phyloP scores from a whole-genome alignment of 2,113 vertebrate species.

The Coptodon bakossiorum region DNA sequence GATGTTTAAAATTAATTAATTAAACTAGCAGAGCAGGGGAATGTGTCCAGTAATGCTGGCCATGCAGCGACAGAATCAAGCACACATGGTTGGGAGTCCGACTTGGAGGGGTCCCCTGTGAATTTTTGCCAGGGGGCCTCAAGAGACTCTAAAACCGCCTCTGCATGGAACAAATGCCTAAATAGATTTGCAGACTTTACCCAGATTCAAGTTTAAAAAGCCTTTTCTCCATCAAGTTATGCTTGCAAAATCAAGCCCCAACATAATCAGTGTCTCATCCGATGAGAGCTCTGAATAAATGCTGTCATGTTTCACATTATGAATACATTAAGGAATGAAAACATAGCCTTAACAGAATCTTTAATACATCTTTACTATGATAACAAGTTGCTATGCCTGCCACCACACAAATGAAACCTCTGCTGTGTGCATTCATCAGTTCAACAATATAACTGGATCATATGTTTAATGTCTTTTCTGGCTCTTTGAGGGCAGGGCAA shows the following conservation, averaged over 20 bases:
- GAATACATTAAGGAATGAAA: not conserved
- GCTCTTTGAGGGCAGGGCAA: not conserved
- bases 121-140: not conserved
- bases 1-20: not conserved
- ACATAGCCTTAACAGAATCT: not conserved
- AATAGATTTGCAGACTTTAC: not conserved
- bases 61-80: not conserved
- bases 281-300: not conserved
- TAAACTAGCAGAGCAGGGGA: not conserved
- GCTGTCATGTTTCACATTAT: not conserved
- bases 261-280: not conserved
- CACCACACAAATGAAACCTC: not conserved
- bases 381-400: not conserved
- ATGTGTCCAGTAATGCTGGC: not conserved
- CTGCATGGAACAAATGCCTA: not conserved
- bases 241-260: not conserved
- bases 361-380: not conserved
- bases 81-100: fast-evolving
- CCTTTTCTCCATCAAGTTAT: not conserved
- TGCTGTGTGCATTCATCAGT: not conserved
- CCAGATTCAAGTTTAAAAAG: not conserved
- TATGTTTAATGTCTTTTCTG: not conserved
- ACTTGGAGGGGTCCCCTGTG: not conserved
- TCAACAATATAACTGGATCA: not conserved
- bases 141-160: not conserved